Evolutionary conservation across 2,888 invertebrate genomes (phyloP).

Genomic region (Hedya salicella): DNA sequence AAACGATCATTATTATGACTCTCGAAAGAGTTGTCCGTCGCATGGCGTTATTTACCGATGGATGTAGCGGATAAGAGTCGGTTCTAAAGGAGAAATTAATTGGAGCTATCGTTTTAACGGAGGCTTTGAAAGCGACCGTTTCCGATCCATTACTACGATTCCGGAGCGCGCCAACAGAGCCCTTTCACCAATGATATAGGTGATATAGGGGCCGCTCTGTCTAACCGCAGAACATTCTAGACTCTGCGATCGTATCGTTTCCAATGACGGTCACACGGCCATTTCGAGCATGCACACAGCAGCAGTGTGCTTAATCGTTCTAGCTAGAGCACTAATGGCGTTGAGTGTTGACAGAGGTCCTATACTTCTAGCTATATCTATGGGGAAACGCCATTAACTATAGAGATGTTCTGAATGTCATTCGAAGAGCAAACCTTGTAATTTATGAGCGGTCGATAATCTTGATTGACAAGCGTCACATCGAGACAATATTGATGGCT

Average conservation of each 20-base stretch:
- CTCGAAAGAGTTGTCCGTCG: conserved; percentile 39
- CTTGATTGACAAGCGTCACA: conserved; percentile 63
- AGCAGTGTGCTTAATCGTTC: conserved; percentile 28
- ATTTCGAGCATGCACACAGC: conserved; percentile 36
- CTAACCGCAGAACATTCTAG: conserved; percentile 42
- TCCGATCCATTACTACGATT: conserved; percentile 42
- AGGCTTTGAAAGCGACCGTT: conserved; percentile 37
- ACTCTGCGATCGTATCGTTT: conserved; percentile 38
- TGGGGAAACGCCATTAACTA: conserved; percentile 22
- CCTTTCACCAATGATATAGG: conserved; percentile 45
- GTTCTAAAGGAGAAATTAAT: conserved; percentile 38
- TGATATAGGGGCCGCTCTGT: conserved; percentile 44
- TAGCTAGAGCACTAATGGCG: conserved; percentile 27
- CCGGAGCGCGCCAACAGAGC: conserved; percentile 34
- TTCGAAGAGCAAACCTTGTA: conserved; percentile 57
- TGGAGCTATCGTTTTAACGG: conserved; percentile 27
- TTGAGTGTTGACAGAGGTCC: conserved; percentile 33
- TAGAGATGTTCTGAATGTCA: conserved; percentile 12
- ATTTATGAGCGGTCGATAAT: conserved; percentile 63
- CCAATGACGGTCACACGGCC: conserved; percentile 27
- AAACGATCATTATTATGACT: conserved; percentile 36
- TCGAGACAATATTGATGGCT: conserved; percentile 62
- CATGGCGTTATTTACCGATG: conserved; percentile 34
- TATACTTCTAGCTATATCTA: conserved; percentile 17
- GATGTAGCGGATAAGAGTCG: conserved; percentile 11